Evolutionary conservation across 1,140 invertebrate genomes (phyloP), one percentile per base, ranked within the genome.

Genomic region (Eupristina koningsbergeri): DNA sequence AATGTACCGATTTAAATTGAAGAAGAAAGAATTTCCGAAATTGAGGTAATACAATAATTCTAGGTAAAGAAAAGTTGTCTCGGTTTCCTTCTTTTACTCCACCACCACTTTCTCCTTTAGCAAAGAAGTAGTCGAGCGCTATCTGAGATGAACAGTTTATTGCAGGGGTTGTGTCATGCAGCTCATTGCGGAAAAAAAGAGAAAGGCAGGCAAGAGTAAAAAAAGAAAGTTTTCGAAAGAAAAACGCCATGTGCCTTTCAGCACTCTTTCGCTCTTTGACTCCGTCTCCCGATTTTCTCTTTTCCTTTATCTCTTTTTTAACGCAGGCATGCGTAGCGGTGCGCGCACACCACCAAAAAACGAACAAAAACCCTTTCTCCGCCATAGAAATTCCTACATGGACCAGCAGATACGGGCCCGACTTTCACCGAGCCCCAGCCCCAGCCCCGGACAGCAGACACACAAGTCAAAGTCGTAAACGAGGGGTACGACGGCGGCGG

Each of bases 391-490:
- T 76, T 75, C 71, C 71, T 84, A 85, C 82, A 83, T 17, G 36
- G 41, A 19, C 26, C 1, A 15, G 2, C 26, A 17, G 11, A 19
- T 47, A 36, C 41, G 74, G 67, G 50, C 39, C 77, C 64, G 86
- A 91, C 91, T 92, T 91, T 92, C 90, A 89, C 90, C 75, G 29
- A 45, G n/a, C 67, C 7, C 34, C 50, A 8, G 81, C 88, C 90
- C 75, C 31, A 45, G n/a, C 67, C 7, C 34, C 50, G 3, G 81
- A 45, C 11, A 7, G 1, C 53, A 34, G 73, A 50, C 50, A 13
- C 67, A 50, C 36, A 83, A 88, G 87, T 88, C 87, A 69, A 82
- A 87, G 88, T 86, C 88, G 81, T 91, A 91, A 91, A 90, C 80
- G 64, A 74, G 85, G 85, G 84, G 45, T 85, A 84, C 73, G 74